Percentiles rank a stretch among this genome's conserved stretches.
These are phyloP conservation scores for Hemicordylus capensis DNA, from an alignment of 2,113 vertebrate species.

Conservation along the genomic window DNA sequence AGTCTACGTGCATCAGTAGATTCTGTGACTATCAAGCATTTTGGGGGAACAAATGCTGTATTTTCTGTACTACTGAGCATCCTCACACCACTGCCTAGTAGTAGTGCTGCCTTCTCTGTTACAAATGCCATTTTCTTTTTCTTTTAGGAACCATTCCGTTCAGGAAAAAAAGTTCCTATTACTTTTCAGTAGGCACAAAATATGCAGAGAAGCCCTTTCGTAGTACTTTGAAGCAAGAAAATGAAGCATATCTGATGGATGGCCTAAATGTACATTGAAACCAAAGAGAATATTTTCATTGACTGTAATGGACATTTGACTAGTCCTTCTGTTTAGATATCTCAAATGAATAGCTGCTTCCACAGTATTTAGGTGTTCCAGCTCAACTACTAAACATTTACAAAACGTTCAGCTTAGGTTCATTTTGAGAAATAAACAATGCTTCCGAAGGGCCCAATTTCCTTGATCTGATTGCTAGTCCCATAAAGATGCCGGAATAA, in stretches of 20 bases:
- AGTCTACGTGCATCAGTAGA: not conserved
- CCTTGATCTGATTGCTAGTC: not conserved
- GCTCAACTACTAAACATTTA: not conserved
- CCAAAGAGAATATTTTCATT: not conserved
- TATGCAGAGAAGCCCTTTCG: not conserved
- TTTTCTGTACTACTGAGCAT: rapidly evolving
- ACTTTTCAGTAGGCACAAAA: not conserved
- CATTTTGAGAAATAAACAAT: not conserved
- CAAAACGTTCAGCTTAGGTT: not conserved
- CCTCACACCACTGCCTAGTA: not conserved
- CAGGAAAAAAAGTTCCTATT: not conserved
- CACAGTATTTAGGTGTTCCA: not conserved
- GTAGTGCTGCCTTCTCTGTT: not conserved
- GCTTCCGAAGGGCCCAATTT: not conserved
- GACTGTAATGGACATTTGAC: not conserved
- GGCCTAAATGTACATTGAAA: not conserved
- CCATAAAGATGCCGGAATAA: constrained; percentile 3
- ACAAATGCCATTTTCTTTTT: not conserved
- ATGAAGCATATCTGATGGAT: not conserved
- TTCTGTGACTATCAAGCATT: not conserved
- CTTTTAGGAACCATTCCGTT: not conserved
- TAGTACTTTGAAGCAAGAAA: not conserved
- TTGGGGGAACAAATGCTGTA: not conserved
- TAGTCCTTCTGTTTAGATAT: not conserved
- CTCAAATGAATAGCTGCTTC: not conserved